Evolutionary conservation across 2,113 vertebrate genomes (phyloP).

Genomic region (Mandrillus leucophaeus): DNA sequence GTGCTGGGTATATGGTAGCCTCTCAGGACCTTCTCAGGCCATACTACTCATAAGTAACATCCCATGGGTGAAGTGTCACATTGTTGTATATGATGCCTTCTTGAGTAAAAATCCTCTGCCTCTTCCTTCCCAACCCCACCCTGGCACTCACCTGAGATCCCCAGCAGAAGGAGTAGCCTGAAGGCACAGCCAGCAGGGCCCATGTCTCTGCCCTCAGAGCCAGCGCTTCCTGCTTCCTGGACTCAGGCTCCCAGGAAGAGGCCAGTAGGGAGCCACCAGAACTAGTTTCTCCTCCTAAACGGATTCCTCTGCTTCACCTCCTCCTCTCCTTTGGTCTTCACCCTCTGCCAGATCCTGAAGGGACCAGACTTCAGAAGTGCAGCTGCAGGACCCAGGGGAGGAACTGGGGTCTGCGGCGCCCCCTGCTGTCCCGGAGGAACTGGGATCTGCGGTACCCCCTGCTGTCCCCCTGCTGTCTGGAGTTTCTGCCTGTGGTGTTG

Average conservation of each 20-base stretch:
- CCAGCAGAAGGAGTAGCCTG: constrained; percentile 31
- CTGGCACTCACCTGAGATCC: not conserved
- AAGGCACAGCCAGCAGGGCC: not conserved
- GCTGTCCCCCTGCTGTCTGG: not conserved
- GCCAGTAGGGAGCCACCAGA: not conserved
- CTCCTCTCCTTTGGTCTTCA: not conserved
- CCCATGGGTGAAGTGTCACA: not conserved
- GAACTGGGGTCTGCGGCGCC: not conserved
- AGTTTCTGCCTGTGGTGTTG: not conserved
- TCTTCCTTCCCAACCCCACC: not conserved
- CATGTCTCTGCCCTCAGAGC: constrained; percentile 33
- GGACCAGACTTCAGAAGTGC: not conserved
- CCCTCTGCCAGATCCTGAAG: not conserved
- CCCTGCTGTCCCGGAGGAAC: not conserved
- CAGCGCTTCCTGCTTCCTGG: not conserved
- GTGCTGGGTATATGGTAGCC: not conserved
- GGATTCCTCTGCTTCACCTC: not conserved
- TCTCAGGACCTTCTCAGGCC: not conserved
- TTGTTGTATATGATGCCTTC: not conserved
- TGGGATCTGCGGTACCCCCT: no score
- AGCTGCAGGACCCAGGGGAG: not conserved
- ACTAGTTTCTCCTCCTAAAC: not conserved
- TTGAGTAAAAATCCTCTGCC: not conserved
- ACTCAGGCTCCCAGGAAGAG: not conserved
- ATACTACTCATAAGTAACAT: not conserved